Evolutionary conservation across 2,797 vertebrate genomes (phyloP), one percentile per base, ranked within the genome.

Genomic region (Pelobates cultripes): DNA sequence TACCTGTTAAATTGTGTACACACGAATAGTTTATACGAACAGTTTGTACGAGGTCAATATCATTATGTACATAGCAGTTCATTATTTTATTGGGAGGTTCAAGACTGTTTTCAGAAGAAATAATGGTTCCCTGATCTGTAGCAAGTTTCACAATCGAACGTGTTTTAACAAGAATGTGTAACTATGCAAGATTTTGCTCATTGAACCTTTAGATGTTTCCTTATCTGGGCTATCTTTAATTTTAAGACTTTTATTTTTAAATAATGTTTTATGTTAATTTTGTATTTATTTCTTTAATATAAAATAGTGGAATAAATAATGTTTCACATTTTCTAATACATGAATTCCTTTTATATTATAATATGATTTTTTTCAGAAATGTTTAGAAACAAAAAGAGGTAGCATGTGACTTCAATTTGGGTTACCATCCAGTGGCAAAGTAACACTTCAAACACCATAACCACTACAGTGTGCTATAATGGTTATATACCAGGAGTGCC

Each of bases 11-110:
- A 67, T 60, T 73, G 63, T 72, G 28, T 44, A 44, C 42, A 43
- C 70, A 63, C 43, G 43, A 43, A 44, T 40, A 47, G 12, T 78
- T 78, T 78, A 44, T 72, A 61, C 43, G 67, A 78, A 28, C 42
- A 3, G 7, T 63, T 72, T 68, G 81, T 57, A 82, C 40, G 43
- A 12, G 75, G 75, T 82, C 63, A 78, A 51, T 42, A 82, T 45
- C 41, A 17, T 68, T 73, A 55, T 82, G 47, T 82, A 67, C 55
- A 47, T 82, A 77, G 41, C 47, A 67, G 70, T 17, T 82, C 51
- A 73, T 78, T 78, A 69, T 78, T 68, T 60, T 78, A 73, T 68
- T 82, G 53, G 43, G 72, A 69, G 72, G 61, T 74, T 67, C 43
- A 75, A 64, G 9, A 77, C 7, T 1, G 13, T 70, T 66, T 44